These are phyloP conservation scores for Acropternis orthonyx DNA, from an alignment of 2,797 vertebrate species.

Conservation along the genomic window DNA sequence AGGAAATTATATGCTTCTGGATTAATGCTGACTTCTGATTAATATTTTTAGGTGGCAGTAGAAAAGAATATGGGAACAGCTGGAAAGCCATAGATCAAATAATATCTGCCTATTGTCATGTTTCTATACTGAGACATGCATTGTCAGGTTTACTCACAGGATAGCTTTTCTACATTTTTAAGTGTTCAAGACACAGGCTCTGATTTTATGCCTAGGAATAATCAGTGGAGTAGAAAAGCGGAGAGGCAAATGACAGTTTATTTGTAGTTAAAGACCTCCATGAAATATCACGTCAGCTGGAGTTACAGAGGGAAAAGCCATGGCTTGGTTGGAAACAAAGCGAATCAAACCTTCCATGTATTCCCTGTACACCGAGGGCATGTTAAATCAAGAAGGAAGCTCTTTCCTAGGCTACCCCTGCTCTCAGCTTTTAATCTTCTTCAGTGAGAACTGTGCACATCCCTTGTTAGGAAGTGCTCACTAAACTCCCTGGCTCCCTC, in stretches of 20 bases:
- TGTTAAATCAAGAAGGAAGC: background rate
- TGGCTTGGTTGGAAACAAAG: background rate
- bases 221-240: background rate
- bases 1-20: background rate
- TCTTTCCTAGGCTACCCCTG: background rate
- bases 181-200: background rate
- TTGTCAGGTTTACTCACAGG: background rate
- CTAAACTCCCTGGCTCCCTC: background rate
- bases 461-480: background rate
- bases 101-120: background rate
- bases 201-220: background rate
- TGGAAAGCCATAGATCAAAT: background rate
- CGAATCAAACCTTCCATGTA: fast-evolving
- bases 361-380: background rate
- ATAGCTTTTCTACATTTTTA: background rate
- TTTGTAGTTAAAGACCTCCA: background rate
- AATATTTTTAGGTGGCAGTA: slow-evolving; percentile 8
- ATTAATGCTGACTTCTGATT: slow-evolving; percentile 31
- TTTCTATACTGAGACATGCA: background rate
- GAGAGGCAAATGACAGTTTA: background rate
- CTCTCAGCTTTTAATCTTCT: background rate
- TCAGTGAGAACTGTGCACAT: background rate
- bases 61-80: background rate
- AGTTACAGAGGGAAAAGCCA: background rate
- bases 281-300: background rate